Conservation (phyloP, 2,797 vertebrate genomes). For the Erpetoichthys calabaricus region DNA sequence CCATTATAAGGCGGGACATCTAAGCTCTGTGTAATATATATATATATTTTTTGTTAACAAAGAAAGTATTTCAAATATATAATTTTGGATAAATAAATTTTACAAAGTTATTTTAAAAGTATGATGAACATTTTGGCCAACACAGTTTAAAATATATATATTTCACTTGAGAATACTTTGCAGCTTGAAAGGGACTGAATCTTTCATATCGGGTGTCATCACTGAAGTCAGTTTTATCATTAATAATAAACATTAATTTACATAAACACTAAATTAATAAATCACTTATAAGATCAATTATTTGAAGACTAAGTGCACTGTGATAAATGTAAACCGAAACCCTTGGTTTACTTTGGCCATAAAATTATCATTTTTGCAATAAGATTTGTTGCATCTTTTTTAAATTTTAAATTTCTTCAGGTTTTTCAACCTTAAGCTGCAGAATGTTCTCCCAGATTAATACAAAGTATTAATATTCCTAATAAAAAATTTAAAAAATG, state of each 20-base stretch:
- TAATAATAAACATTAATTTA: too few species aligned
- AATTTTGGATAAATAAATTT: conserved; percentile 30
- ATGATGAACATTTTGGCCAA: conserved; percentile 16
- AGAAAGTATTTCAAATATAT: conserved; percentile 36
- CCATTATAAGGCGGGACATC: conserved; percentile 28
- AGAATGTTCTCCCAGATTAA: conserved; percentile 14
- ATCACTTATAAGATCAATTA: too few species aligned
- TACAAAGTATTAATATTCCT: conserved; percentile 14
- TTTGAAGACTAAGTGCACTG: conserved; percentile 41
- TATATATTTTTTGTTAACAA: conserved; percentile 50
- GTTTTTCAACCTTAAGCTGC: conserved; percentile 13
- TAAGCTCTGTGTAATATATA: conserved; percentile 33
- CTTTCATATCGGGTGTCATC: too few species aligned
- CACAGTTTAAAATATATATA: conserved; percentile 23
- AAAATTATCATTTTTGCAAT: conserved; percentile 23
- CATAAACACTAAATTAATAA: too few species aligned
- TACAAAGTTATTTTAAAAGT: conserved; percentile 21
- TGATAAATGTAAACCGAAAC: conserved; percentile 24
- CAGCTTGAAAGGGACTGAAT: conserved; percentile 20
- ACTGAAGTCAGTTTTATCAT: too few species aligned
- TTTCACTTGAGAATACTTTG: conserved; percentile 16
- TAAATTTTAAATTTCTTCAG: conserved; percentile 2
- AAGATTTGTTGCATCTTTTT: conserved; percentile 12
- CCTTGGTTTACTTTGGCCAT: conserved; percentile 11
- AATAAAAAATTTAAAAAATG: neutral